Percentiles rank a stretch among this genome's conserved stretches.
phyloP scores from a whole-genome alignment of 2,888 invertebrate species.

The Rhagonycha fulva region DNA sequence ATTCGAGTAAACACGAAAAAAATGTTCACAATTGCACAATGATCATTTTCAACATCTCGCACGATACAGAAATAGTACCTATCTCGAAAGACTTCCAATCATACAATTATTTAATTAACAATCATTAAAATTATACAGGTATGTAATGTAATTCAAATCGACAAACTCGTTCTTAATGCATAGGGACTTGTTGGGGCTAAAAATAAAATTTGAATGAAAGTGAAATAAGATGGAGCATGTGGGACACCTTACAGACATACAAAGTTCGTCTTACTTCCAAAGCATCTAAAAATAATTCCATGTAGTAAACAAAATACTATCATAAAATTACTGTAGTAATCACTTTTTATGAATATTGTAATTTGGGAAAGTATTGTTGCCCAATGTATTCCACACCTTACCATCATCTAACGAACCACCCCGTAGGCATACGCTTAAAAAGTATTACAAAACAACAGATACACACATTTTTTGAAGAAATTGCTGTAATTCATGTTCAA shows the following conservation, averaged over 20 bases:
- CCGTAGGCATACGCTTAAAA: not conserved
- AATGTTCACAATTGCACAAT: constrained; percentile 21
- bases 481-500: not conserved
- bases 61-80: not conserved
- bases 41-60: constrained; percentile 2
- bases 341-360: not conserved
- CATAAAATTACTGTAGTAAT: not conserved
- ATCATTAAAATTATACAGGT: not conserved
- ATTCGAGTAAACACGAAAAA: constrained; percentile 8
- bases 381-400: not conserved
- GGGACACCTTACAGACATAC: not conserved
- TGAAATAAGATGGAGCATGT: not conserved
- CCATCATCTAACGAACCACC: not conserved
- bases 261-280: not conserved
- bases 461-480: not conserved
- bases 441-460: not conserved
- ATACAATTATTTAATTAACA: not conserved
- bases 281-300: not conserved
- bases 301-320: not conserved
- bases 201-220: not conserved
- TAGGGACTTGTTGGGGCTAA: not conserved
- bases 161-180: not conserved
- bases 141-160: not conserved
- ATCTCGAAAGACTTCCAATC: not conserved
- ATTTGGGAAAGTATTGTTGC: not conserved